Conservation (phyloP, 2,113 vertebrate genomes). For the Heterocephalus glaber region DNA sequence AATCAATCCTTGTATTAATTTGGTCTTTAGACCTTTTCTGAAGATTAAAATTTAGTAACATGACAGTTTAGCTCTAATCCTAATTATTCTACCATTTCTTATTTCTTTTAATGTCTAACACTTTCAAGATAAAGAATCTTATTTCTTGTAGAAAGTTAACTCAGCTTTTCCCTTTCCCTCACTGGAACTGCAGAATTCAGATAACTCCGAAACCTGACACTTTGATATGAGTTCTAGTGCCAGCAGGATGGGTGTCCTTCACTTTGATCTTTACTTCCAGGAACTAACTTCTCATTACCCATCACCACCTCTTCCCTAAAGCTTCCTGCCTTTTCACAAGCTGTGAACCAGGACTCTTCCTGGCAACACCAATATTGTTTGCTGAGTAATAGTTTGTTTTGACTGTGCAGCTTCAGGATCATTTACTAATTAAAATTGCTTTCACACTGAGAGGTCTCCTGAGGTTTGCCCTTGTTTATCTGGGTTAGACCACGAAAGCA, state of each 20-base stretch:
- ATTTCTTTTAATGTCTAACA: not conserved
- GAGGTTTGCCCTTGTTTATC: constrained; percentile 84
- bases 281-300: constrained; percentile 70
- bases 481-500: constrained; percentile 84
- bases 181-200: constrained; percentile 38
- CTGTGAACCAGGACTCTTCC: constrained; percentile 71
- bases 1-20: not conserved
- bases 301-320: constrained; percentile 37
- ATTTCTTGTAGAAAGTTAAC: constrained; percentile 57
- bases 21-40: not conserved
- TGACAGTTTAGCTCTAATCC: not conserved
- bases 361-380: constrained; percentile 69
- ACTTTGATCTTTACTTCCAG: constrained; percentile 74
- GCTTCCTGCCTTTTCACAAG: constrained; percentile 24
- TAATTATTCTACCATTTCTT: not conserved
- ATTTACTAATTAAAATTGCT: constrained; percentile 87
- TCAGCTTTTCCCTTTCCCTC: not conserved
- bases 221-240: constrained; percentile 48
- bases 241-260: constrained; percentile 69
- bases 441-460: constrained; percentile 76
- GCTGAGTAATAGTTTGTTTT: constrained; percentile 80
- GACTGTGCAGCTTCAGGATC: constrained; percentile 81
- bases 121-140: constrained; percentile 31
- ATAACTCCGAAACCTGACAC: constrained; percentile 65
- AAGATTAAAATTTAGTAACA: not conserved